Percentiles rank a stretch among this genome's conserved stretches.
Conservation (phyloP, 1,140 invertebrate species). For the Drosophila neocordata region DNA sequence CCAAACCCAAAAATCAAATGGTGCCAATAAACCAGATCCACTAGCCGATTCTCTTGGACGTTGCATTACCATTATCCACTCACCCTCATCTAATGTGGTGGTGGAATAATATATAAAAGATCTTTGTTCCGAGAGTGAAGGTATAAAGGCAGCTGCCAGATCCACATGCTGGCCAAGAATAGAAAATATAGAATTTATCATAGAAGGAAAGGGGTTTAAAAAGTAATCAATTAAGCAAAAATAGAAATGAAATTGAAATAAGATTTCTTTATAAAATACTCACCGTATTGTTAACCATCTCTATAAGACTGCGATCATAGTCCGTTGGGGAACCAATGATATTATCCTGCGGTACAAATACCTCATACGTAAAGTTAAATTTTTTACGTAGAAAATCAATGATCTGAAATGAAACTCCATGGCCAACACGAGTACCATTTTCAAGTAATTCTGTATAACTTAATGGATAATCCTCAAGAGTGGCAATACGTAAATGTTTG, state of each 20-base stretch:
- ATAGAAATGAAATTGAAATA: too few species aligned
- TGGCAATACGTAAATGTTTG: slow-evolving; percentile 70
- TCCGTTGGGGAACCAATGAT: slow-evolving; percentile 82
- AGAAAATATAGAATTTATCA: too few species aligned
- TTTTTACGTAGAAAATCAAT: slow-evolving; percentile 87
- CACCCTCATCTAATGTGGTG: slow-evolving; percentile 87
- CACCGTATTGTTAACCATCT: slow-evolving; percentile 81
- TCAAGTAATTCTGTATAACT: slow-evolving; percentile 84
- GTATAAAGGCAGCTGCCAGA: slow-evolving; percentile 90
- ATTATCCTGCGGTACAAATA: slow-evolving; percentile 85
- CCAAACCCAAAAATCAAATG: slow-evolving; percentile 91
- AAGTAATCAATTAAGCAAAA: too few species aligned
- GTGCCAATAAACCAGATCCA: slow-evolving; percentile 91
- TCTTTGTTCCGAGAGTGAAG: slow-evolving; percentile 85
- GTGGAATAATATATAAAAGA: slow-evolving; percentile 86
- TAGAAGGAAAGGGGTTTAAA: too few species aligned
- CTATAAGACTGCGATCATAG: slow-evolving; percentile 85
- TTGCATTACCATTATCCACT: slow-evolving; percentile 90
- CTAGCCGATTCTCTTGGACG: slow-evolving; percentile 90
- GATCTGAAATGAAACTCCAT: slow-evolving; percentile 89
- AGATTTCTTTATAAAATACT: slow-evolving; percentile 10
- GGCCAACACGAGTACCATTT: slow-evolving; percentile 85
- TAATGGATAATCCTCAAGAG: slow-evolving; percentile 85
- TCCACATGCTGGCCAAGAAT: slow-evolving; percentile 86
- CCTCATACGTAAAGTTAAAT: slow-evolving; percentile 89